Conservation (phyloP, 2,888 invertebrate genomes). For the Ernsta delagoae region DNA sequence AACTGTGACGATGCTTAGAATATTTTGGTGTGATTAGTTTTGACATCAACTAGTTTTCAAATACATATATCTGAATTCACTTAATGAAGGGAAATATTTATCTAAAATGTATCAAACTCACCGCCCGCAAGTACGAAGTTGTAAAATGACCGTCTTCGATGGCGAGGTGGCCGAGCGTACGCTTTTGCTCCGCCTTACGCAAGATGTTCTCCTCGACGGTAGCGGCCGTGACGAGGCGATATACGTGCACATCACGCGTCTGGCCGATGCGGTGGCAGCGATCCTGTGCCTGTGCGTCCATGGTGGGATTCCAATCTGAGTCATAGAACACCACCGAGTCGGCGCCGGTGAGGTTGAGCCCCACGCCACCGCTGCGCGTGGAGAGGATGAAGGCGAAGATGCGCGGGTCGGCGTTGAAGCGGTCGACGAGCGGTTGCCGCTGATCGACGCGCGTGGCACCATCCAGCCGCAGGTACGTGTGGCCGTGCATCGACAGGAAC, state of each 20-base stretch:
- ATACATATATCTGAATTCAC: too few species aligned
- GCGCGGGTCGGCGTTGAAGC: constrained; percentile 88
- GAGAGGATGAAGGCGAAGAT: constrained; percentile 92
- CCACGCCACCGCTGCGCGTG: constrained; percentile 97
- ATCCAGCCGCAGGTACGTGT: constrained; percentile 93
- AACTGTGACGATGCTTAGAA: neutral
- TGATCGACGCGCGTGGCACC: constrained; percentile 86
- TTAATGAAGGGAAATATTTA: too few species aligned
- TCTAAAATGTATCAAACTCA: constrained; percentile 42
- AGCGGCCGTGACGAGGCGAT: constrained; percentile 84
- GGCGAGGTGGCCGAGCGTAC: constrained; percentile 97
- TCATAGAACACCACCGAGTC: constrained; percentile 96
- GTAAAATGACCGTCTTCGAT: constrained; percentile 99
- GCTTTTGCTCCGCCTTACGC: constrained; percentile 99
- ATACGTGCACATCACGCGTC: constrained; percentile 90
- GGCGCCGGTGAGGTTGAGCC: constrained; percentile 96
- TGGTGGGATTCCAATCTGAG: constrained; percentile 98
- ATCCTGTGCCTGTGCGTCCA: constrained; percentile 98
- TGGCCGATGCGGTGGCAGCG: constrained; percentile 97
- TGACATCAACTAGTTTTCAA: neutral
- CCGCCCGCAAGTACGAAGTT: constrained; percentile 95
- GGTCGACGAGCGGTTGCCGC: constrained; percentile 94
- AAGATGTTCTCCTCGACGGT: constrained; percentile 98
- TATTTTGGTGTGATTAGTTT: too few species aligned
- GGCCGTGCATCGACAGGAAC: constrained; percentile 97